These are phyloP conservation scores for Pachydiplax longipennis DNA, from an alignment of 2,888 invertebrate genomes.

Conservation along the genomic window DNA sequence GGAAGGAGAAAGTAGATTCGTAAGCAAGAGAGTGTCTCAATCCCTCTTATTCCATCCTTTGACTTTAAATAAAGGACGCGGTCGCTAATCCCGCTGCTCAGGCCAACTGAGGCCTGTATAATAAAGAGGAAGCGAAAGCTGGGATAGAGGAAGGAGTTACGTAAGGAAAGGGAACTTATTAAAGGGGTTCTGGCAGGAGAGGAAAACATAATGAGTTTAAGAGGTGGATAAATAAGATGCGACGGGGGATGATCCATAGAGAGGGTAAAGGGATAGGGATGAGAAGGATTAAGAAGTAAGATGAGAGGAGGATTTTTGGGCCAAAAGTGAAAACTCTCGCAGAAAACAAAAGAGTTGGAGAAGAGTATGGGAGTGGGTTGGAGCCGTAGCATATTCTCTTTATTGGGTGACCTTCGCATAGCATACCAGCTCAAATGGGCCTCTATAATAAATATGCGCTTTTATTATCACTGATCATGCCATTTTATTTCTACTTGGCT, in stretches of 20 bases:
- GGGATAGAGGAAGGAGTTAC: not conserved
- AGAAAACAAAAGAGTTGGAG: no score
- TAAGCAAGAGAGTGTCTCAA: no score
- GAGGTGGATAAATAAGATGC: not conserved
- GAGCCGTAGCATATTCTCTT: no score
- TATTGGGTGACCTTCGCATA: no score
- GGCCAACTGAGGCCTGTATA: not conserved
- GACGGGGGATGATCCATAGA: not conserved
- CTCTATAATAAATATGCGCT: no score
- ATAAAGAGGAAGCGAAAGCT: not conserved
- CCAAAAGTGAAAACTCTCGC: not conserved
- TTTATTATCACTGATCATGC: no score
- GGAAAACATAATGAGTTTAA: not conserved
- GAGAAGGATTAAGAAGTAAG: no score
- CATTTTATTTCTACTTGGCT: no score
- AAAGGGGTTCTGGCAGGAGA: not conserved
- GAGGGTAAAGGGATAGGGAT: not conserved
- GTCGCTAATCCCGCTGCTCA: not conserved
- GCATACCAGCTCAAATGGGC: no score
- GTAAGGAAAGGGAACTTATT: not conserved
- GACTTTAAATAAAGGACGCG: not conserved
- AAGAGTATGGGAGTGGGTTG: no score
- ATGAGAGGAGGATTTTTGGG: not conserved
- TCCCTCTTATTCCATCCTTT: not conserved
- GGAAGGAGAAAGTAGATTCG: no score